phyloP scores from a whole-genome alignment of 2,888 invertebrate species.

The Papilio protenor region DNA sequence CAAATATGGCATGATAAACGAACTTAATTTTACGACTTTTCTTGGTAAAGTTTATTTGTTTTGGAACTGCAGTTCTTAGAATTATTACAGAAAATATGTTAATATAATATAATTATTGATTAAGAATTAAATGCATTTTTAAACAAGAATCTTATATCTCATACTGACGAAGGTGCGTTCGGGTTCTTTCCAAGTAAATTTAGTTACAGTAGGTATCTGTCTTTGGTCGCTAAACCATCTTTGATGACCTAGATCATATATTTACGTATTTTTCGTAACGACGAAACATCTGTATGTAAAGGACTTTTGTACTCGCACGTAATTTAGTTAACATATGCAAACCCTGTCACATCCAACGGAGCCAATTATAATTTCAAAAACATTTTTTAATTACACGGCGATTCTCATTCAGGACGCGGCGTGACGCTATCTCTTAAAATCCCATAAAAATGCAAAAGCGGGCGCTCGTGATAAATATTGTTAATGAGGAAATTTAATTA shows the following conservation, averaged over 20 bases:
- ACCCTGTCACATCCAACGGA: slow-evolving; percentile 22
- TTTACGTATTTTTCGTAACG: neutral
- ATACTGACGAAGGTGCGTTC: too few species aligned
- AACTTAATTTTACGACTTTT: slow-evolving; percentile 21
- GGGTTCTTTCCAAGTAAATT: too few species aligned
- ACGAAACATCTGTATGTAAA: neutral
- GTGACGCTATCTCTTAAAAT: slow-evolving; percentile 62
- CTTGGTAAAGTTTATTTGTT: slow-evolving; percentile 23
- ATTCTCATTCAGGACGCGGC: slow-evolving; percentile 53
- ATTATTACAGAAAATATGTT: neutral
- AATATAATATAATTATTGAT: neutral
- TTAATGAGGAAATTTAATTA: slow-evolving; percentile 79
- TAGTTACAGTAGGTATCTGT: too few species aligned
- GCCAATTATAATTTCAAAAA: slow-evolving; percentile 52
- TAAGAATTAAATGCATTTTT: neutral
- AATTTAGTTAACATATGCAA: slow-evolving; percentile 33
- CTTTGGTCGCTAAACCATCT: too few species aligned
- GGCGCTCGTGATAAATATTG: slow-evolving; percentile 75
- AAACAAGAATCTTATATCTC: neutral
- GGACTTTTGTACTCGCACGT: neutral
- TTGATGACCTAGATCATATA: neutral
- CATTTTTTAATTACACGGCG: slow-evolving; percentile 49
- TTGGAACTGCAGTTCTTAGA: neutral
- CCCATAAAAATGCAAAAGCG: slow-evolving; percentile 77
- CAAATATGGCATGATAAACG: slow-evolving; percentile 37